Percentiles rank a stretch among this genome's conserved stretches.
These are phyloP conservation scores for Diaprepes abbreviatus DNA, from an alignment of 2,888 invertebrate species.

Conservation along the genomic window DNA sequence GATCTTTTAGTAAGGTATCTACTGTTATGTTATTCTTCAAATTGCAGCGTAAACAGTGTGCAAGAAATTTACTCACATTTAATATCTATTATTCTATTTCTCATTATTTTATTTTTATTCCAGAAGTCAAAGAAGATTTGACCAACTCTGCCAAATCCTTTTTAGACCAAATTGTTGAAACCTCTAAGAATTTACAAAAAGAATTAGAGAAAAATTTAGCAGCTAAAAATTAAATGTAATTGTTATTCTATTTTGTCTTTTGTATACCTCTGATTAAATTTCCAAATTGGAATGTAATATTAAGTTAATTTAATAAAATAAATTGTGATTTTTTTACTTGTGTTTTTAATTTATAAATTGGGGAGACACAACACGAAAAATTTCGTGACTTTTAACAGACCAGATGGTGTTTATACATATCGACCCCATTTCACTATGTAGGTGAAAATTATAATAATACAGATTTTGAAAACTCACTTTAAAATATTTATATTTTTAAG, in stretches of 20 bases:
- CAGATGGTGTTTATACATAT: no score
- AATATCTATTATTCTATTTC: no score
- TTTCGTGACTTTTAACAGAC: no score
- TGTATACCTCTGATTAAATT: conserved; percentile 24
- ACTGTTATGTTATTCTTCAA: no score
- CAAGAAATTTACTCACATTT: no score
- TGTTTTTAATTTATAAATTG: conserved; percentile 52
- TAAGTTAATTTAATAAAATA: conserved; percentile 6
- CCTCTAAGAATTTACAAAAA: conserved; percentile 53
- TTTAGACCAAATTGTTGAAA: conserved; percentile 55
- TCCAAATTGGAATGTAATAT: conserved; percentile 2
- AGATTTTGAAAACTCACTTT: no score
- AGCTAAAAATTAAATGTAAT: conserved; percentile 30
- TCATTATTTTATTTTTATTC: conserved; percentile 33
- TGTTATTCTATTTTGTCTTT: conserved; percentile 21
- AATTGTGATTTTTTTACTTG: conserved; percentile 54
- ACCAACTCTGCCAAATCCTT: conserved; percentile 54
- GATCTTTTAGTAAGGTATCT: no score
- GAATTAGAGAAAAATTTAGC: conserved; percentile 50
- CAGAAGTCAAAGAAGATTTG: conserved; percentile 56
- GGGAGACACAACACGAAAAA: no score
- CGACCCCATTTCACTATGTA: no score
- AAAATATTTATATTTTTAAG: no score
- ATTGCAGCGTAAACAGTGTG: no score
- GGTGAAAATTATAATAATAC: no score